These are phyloP conservation scores for Biston stratarius DNA, from an alignment of 2,888 invertebrate genomes.

Conservation along the genomic window DNA sequence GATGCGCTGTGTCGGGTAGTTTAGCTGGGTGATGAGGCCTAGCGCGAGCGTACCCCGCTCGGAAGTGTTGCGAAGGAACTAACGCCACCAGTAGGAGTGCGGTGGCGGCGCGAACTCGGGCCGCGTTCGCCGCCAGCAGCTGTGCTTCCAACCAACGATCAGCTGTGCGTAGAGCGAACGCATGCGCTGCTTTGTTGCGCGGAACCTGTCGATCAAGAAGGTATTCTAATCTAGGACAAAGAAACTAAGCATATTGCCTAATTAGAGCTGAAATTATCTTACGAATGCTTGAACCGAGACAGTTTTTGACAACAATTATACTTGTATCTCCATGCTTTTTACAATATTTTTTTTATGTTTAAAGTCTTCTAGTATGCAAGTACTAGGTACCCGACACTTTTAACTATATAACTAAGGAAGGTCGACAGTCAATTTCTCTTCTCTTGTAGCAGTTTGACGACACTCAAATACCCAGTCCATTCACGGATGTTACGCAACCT, in stretches of 20 bases:
- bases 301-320: too few species aligned
- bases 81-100: constrained; percentile 95
- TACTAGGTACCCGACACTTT: too few species aligned
- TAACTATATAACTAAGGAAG: too few species aligned
- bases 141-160: constrained; percentile 97
- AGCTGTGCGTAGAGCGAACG: constrained; percentile 96
- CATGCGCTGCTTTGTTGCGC: constrained; percentile 95
- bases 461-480: too few species aligned
- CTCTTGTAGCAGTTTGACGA: too few species aligned
- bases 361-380: too few species aligned
- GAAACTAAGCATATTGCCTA: neutral
- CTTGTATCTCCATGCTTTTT: too few species aligned
- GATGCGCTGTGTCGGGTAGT: constrained; percentile 82
- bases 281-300: too few species aligned
- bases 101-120: constrained; percentile 94
- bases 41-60: constrained; percentile 92
- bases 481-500: too few species aligned
- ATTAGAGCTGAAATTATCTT: too few species aligned
- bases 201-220: constrained; percentile 81
- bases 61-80: constrained; percentile 96
- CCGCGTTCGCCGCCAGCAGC: constrained; percentile 93
- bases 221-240: neutral
- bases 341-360: too few species aligned
- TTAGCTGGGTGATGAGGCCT: constrained; percentile 73
- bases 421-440: too few species aligned